These are phyloP conservation scores for Todiramphus saurophagus DNA, from an alignment of 2,113 vertebrate genomes.

Conservation along the genomic window DNA sequence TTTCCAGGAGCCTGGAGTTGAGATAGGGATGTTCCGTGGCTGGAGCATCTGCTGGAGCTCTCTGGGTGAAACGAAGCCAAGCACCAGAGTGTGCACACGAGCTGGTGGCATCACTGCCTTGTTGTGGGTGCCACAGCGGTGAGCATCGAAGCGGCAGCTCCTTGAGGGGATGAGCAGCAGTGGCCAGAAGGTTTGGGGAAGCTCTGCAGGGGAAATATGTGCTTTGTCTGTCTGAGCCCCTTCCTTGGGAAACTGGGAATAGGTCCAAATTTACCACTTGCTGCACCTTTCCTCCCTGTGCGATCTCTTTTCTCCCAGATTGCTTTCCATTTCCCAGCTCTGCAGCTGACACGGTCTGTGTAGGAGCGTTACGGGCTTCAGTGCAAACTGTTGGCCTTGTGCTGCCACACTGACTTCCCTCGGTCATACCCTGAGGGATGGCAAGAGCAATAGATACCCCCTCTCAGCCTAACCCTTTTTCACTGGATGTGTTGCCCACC, in stretches of 20 bases:
- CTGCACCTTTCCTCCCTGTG: background rate
- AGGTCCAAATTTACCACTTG: background rate
- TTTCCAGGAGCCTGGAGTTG: background rate
- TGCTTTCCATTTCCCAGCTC: background rate
- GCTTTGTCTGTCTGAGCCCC: background rate
- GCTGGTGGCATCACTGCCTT: background rate
- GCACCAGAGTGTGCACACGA: accelerated
- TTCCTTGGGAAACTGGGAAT: background rate
- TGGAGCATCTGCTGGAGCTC: background rate
- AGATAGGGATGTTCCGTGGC: background rate
- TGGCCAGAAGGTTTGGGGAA: background rate
- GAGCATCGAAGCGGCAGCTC: accelerated
- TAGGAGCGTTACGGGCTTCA: background rate
- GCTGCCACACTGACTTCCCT: background rate
- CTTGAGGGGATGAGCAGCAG: background rate
- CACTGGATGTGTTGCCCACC: background rate
- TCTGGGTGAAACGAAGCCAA: background rate
- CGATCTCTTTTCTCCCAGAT: background rate
- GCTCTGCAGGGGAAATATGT: background rate
- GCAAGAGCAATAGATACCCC: accelerated
- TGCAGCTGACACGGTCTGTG: background rate
- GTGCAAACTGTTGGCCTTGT: background rate
- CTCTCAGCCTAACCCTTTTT: background rate
- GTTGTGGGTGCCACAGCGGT: background rate
- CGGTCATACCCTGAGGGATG: accelerated